Evolutionary conservation across 2,888 invertebrate genomes (phyloP).

Genomic region (Tinea pellionella): DNA sequence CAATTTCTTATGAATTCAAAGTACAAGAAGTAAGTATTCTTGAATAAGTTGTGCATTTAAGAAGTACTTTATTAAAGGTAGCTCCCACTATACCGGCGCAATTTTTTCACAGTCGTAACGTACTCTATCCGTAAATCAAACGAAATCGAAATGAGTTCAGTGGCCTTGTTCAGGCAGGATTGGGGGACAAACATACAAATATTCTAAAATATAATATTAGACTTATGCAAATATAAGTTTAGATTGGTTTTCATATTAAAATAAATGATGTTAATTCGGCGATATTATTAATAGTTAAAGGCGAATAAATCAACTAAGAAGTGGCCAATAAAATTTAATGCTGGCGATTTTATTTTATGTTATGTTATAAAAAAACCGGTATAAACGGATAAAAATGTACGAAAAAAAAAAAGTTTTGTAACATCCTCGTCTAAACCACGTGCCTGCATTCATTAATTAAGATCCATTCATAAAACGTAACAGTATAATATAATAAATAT

Average conservation of each 20-base stretch:
- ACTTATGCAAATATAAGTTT: not conserved
- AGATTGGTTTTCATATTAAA: not conserved
- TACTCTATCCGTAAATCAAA: no score
- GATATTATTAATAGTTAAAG: not conserved
- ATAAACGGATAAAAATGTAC: not conserved
- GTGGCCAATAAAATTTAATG: not conserved
- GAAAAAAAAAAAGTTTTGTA: not conserved
- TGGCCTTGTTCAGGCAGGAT: no score
- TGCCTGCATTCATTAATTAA: conserved; percentile 5
- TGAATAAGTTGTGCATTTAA: not conserved
- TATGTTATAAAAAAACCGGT: not conserved
- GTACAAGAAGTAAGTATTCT: not conserved
- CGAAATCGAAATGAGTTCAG: no score
- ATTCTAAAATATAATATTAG: not conserved
- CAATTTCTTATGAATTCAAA: not conserved
- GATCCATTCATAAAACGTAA: conserved; percentile 2
- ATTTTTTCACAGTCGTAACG: no score
- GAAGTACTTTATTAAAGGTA: not conserved
- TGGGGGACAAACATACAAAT: no score
- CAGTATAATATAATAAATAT: conserved; percentile 7
- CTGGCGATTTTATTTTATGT: not conserved
- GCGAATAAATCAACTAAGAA: not conserved
- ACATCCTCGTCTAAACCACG: conserved; percentile 1
- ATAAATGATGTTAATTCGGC: not conserved
- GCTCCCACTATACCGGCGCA: no score